Conservation (phyloP, 2,797 vertebrate genomes). For the Labroides dimidiatus region DNA sequence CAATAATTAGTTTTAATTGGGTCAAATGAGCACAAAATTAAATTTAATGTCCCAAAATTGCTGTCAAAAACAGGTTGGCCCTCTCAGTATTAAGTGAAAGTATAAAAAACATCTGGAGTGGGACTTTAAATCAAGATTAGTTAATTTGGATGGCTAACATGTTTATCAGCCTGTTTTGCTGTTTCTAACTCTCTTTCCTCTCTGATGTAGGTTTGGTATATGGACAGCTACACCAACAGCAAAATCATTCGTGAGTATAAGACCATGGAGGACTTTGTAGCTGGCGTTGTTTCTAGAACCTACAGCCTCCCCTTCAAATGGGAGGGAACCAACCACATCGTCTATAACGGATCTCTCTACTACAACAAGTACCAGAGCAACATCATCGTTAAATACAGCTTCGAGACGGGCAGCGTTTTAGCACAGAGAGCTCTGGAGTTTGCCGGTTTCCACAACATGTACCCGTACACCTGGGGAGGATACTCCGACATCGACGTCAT, state of each 20-base stretch:
- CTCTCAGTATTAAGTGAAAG: too few relatives aligned
- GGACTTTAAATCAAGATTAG: neutral
- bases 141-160: slow-evolving; percentile 3
- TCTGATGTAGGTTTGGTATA: slow-evolving; percentile 94
- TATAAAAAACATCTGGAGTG: too few relatives aligned
- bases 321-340: slow-evolving; percentile 98
- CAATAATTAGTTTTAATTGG: too few relatives aligned
- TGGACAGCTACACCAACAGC: slow-evolving; percentile 98
- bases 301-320: slow-evolving; percentile 98
- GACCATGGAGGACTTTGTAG: slow-evolving; percentile 91
- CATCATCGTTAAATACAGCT: slow-evolving; percentile 98
- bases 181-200: neutral
- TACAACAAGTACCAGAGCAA: slow-evolving; percentile 99
- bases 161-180: neutral
- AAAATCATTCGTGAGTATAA: slow-evolving; percentile 98
- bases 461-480: slow-evolving; percentile 97
- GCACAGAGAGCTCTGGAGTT: slow-evolving; percentile 95
- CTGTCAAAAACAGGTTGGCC: too few relatives aligned
- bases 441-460: slow-evolving; percentile 97
- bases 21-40: too few relatives aligned
- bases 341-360: slow-evolving; percentile 97
- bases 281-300: slow-evolving; percentile 92
- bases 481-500: slow-evolving; percentile 98
- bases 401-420: slow-evolving; percentile 91
- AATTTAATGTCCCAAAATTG: too few relatives aligned